Evolutionary conservation across 2,797 vertebrate genomes (phyloP).

Genomic region (Poecilia gillii): DNA sequence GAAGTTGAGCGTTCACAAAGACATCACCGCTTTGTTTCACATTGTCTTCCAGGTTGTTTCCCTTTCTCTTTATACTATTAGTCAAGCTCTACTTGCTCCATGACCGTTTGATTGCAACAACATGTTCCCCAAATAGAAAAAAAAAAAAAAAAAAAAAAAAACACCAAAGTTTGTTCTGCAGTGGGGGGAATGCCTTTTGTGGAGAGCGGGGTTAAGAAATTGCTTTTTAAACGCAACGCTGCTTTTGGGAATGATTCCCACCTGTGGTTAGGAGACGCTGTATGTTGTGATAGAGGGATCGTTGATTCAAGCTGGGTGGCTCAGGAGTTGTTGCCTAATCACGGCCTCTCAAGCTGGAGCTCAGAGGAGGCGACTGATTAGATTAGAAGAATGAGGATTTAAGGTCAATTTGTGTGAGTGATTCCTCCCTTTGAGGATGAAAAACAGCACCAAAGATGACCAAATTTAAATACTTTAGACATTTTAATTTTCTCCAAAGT

Average conservation of each 20-base stretch:
- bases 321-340: conserved; percentile 26
- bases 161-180: conserved; percentile 51
- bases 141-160: conserved; percentile 54
- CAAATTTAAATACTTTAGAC: background rate
- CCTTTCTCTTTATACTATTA: conserved; percentile 76
- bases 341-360: conserved; percentile 3
- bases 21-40: conserved; percentile 49
- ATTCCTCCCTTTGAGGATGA: conserved; percentile 9
- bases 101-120: conserved; percentile 80
- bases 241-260: conserved; percentile 80
- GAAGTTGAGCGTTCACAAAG: conserved; percentile 45
- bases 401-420: conserved; percentile 17
- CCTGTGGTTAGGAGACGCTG: conserved; percentile 68
- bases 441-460: background rate
- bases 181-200: conserved; percentile 41
- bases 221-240: conserved; percentile 72
- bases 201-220: conserved; percentile 61
- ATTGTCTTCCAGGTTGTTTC: conserved; percentile 68
- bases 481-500: conserved; percentile 1
- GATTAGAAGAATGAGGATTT: conserved; percentile 37
- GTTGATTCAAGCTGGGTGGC: conserved; percentile 49
- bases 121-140: conserved; percentile 69
- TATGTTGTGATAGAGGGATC: conserved; percentile 46
- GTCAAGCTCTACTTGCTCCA: conserved; percentile 71
- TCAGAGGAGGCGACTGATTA: conserved; percentile 39